Evolutionary conservation across 2,888 invertebrate species (phyloP).

Genomic region (Drosophila yooni): DNA sequence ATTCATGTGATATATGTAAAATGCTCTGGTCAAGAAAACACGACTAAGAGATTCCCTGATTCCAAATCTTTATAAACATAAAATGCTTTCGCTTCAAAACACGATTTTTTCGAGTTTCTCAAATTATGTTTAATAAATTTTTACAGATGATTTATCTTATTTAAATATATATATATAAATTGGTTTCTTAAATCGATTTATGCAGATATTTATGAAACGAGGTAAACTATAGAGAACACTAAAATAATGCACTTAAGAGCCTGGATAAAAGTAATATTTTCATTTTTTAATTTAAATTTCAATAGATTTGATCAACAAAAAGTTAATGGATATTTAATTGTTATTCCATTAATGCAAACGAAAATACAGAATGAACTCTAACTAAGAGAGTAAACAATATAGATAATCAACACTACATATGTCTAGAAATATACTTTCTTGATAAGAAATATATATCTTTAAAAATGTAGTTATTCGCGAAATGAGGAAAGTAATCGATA

Average conservation of each 20-base stretch:
- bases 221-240: not conserved
- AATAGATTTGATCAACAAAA: not conserved
- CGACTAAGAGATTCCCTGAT: not conserved
- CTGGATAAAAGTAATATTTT: not conserved
- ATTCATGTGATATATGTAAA: not conserved
- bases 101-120: not conserved
- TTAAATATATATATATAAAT: not conserved
- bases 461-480: not conserved
- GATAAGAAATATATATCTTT: not conserved
- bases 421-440: not conserved
- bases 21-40: not conserved
- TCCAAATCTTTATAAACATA: not conserved
- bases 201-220: not conserved
- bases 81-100: not conserved
- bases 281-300: not conserved
- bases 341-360: not conserved
- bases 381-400: not conserved
- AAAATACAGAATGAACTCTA: not conserved
- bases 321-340: not conserved
- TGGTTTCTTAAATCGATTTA: not conserved
- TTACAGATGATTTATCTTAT: no score
- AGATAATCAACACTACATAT: not conserved
- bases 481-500: not conserved
- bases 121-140: not conserved
- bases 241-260: not conserved